Conservation (phyloP, 2,113 vertebrate genomes). For the Notarius quadriscutis region DNA sequence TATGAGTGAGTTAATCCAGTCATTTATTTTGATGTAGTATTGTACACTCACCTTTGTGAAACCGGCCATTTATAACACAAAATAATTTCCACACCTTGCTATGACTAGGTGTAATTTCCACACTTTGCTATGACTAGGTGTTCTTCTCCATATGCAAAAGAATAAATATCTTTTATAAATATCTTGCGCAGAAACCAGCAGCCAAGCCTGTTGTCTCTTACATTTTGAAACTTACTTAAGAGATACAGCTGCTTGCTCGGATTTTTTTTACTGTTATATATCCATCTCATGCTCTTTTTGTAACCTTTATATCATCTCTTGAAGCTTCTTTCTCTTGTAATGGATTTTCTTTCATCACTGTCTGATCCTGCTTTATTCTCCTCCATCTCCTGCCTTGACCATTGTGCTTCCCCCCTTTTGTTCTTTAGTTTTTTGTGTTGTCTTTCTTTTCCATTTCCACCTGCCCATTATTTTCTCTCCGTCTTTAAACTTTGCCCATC, state of each 20-base stretch:
- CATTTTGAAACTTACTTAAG: not conserved
- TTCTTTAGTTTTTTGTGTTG: too few species aligned
- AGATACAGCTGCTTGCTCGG: not conserved
- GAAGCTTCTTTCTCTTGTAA: not conserved
- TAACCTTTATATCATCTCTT: not conserved
- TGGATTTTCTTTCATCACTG: not conserved
- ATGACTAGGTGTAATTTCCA: not conserved
- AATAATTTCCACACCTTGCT: not conserved
- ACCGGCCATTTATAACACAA: not conserved
- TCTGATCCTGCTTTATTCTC: not conserved
- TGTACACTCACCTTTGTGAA: not conserved
- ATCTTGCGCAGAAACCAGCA: not conserved
- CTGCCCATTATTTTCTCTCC: not conserved
- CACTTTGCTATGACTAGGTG: not conserved
- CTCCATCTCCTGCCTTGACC: not conserved
- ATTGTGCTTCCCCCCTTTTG: not conserved
- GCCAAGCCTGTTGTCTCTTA: not conserved
- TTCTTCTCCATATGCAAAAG: not conserved
- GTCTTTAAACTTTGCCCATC: not conserved
- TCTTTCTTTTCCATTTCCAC: not conserved
- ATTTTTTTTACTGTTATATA: not conserved
- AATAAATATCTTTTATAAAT: not conserved
- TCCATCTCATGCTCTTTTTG: not conserved
- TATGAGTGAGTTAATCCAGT: not conserved
- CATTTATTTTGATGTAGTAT: not conserved